phyloP scores from a whole-genome alignment of 2,888 invertebrate species.

The Mesorhabditis spiculigera region DNA sequence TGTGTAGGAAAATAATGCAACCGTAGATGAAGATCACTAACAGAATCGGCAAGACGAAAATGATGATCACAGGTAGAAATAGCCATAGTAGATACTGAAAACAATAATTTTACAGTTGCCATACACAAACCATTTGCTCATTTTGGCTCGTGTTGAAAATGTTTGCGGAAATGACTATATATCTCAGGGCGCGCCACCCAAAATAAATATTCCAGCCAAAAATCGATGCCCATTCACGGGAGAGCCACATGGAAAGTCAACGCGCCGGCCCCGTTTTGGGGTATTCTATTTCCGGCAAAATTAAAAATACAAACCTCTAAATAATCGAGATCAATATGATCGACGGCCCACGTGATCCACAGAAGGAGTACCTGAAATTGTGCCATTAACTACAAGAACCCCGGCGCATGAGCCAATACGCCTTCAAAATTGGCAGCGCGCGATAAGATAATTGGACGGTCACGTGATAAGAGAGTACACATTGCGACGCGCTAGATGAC shows the following conservation, averaged over 20 bases:
- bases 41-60: conserved; percentile 67
- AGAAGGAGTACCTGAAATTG: conserved; percentile 27
- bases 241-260: too few relatives aligned
- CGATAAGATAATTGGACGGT: neutral
- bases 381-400: neutral
- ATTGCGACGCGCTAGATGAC: too few relatives aligned
- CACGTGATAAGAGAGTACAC: neutral
- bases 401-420: neutral
- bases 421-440: neutral
- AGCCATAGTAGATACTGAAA: conserved; percentile 60
- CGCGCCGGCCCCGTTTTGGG: neutral
- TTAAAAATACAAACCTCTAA: conserved; percentile 40
- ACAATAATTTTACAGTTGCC: neutral
- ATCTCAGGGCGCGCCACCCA: too few relatives aligned
- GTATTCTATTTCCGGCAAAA: neutral
- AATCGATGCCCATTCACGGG: too few relatives aligned
- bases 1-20: conserved; percentile 72
- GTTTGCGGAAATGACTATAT: too few relatives aligned
- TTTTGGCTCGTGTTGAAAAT: too few relatives aligned
- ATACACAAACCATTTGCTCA: too few relatives aligned
- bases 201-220: too few relatives aligned
- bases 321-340: conserved; percentile 55
- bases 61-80: conserved; percentile 59
- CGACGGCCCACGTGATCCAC: conserved; percentile 49
- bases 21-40: conserved; percentile 57